Conservation (phyloP, 2,888 invertebrate species). For the Acrobasis suavella region DNA sequence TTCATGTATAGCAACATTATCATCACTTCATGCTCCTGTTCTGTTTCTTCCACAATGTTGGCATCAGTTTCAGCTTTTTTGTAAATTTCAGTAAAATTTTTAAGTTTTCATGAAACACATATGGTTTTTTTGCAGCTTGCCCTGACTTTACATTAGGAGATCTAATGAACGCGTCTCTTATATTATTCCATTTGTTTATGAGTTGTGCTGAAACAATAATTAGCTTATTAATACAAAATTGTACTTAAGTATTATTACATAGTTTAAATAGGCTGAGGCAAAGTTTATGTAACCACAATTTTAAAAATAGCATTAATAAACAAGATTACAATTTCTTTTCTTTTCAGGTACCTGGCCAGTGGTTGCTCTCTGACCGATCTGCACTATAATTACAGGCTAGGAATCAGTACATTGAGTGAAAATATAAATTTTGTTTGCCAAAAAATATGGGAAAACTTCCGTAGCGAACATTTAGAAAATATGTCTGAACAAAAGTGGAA, state of each 20-base stretch:
- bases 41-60: constrained; percentile 27
- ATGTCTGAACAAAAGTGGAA: not conserved
- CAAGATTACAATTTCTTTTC: constrained; percentile 25
- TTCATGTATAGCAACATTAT: constrained; percentile 25
- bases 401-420: constrained; percentile 9
- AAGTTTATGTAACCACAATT: constrained; percentile 21
- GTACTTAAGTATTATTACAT: constrained; percentile 18
- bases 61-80: constrained; percentile 26
- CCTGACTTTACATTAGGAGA: constrained; percentile 27
- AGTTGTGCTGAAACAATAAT: constrained; percentile 17
- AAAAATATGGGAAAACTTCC: constrained; percentile 1
- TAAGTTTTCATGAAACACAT: constrained; percentile 28
- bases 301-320: constrained; percentile 18
- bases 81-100: constrained; percentile 22
- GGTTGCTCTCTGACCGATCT: constrained; percentile 28
- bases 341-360: constrained; percentile 23
- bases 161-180: constrained; percentile 29
- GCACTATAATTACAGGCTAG: constrained; percentile 14
- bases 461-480: not conserved
- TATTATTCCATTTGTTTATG: constrained; percentile 29
- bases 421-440: constrained; percentile 11
- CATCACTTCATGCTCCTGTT: constrained; percentile 28
- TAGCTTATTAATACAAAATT: constrained; percentile 21
- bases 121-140: constrained; percentile 27
- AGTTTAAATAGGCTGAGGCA: constrained; percentile 16